Conservation (phyloP, 1,140 invertebrate genomes). For the Liolophura sinensis region DNA sequence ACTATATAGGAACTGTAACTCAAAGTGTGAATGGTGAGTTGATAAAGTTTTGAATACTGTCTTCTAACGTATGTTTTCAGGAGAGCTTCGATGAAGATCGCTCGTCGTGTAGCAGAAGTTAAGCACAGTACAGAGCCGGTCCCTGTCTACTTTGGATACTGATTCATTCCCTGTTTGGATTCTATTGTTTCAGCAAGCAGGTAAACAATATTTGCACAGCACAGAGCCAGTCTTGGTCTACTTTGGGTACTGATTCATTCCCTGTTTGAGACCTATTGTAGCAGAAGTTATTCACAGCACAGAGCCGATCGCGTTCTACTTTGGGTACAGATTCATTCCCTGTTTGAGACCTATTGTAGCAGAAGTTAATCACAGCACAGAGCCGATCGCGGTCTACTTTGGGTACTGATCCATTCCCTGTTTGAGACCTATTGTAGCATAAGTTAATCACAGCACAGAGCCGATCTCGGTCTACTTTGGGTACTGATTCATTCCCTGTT, state of each 20-base stretch:
- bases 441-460: too few relatives aligned
- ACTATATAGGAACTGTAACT: not conserved
- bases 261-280: constrained; percentile 13
- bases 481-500: too few relatives aligned
- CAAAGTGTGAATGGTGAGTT: not conserved
- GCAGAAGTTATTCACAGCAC: constrained; percentile 38
- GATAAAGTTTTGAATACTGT: not conserved
- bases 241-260: not conserved
- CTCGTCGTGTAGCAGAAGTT: constrained; percentile 31
- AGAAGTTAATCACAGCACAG: too few relatives aligned
- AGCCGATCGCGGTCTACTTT: too few relatives aligned
- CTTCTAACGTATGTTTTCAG: constrained; percentile 33
- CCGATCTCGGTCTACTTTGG: too few relatives aligned
- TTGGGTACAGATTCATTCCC: constrained; percentile 29
- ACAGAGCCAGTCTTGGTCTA: too few relatives aligned
- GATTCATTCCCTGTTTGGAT: constrained; percentile 1
- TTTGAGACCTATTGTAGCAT: too few relatives aligned
- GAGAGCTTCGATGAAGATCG: constrained; percentile 44
- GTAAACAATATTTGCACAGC: too few relatives aligned
- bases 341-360: too few relatives aligned
- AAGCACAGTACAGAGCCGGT: constrained; percentile 47
- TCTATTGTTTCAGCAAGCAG: not conserved
- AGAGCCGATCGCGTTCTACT: constrained; percentile 43
- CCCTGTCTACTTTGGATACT: constrained; percentile 43
- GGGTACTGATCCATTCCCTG: too few relatives aligned